Percentiles rank a stretch among this genome's conserved stretches.
These are phyloP conservation scores for Scyliorhinus canicula DNA, from an alignment of 2,797 vertebrate species.

Conservation along the genomic window DNA sequence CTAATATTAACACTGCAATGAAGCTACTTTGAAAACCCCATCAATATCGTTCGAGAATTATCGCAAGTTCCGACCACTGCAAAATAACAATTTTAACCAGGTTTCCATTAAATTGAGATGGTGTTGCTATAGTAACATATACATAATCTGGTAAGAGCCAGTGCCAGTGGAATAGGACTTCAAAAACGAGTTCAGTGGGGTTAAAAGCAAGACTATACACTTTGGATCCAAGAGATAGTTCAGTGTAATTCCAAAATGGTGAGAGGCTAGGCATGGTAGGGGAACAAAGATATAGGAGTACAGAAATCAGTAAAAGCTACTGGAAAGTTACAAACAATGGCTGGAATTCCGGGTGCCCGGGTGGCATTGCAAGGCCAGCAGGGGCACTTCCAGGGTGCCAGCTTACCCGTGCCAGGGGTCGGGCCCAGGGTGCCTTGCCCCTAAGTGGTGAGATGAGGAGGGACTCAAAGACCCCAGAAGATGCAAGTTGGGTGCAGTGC, in stretches of 20 bases:
- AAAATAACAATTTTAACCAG: not conserved
- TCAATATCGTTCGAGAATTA: not conserved
- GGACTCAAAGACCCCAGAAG: too few species aligned
- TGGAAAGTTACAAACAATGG: not conserved
- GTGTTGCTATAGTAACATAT: not conserved
- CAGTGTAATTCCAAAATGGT: not conserved
- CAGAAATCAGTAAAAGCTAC: not conserved
- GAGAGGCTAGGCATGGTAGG: not conserved
- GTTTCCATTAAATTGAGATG: not conserved
- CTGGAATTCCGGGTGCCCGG: too few species aligned
- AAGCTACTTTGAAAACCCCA: too few species aligned
- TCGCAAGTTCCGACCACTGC: not conserved
- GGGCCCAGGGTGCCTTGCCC: too few species aligned
- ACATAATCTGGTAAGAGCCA: not conserved
- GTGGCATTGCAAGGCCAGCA: too few species aligned
- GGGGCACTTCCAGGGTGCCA: too few species aligned
- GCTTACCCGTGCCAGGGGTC: too few species aligned
- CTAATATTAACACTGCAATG: too few species aligned
- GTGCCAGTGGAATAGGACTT: not conserved
- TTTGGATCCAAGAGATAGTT: not conserved
- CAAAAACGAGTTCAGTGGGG: not conserved
- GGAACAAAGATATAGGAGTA: not conserved
- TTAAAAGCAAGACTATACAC: not conserved
- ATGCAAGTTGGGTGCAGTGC: too few species aligned
- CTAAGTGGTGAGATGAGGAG: too few species aligned